Evolutionary conservation across 2,797 vertebrate genomes (phyloP), one percentile per base, ranked within the genome.

Genomic region (Anas flavirostris): DNA sequence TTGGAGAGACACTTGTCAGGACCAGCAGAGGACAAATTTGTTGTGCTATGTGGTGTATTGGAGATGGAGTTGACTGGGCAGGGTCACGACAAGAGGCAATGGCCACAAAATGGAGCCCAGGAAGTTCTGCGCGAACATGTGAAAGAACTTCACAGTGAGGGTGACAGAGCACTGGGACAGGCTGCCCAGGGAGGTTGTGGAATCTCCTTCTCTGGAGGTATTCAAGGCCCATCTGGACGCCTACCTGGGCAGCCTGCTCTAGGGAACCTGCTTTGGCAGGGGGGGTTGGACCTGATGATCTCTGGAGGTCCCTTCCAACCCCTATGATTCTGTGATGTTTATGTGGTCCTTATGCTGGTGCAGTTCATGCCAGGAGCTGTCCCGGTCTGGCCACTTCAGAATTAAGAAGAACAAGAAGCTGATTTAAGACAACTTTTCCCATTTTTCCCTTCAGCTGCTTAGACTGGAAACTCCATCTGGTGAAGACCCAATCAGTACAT

Each of bases 31-130:
- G 23, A 25, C 53, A 82, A 53, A 77, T 82, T 55, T 76, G 55
- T 5, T 60, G 58, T 86, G 41, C 39, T 50, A 0, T 0, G 0
- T 16, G 48, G 15, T 77, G 64, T 67, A 14, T 48, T 70, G 55
- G 72, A 88, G 41, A 13, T n/a, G 82, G 44, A 33, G 9, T n/a
- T 67, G 58, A 55, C 58, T 77, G 2, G 8, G 10, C 31, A 59
- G 17, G 5, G 0, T 70, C 8, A 5, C 18, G 43, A 44, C 43
- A 44, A 44, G 17, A 44, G 43, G 43, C 43, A 44, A 44, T 44
- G 43, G 43, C 17, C 43, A 44, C 43, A 44, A 44, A 44, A 44
- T 44, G 17, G 43, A 44, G 43, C 43, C 43, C 17, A 44, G 43
- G 43, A 44, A 18, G 17, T 44, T 44, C 17, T 44, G 43, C 4